Conservation (phyloP, 64 coral and sea anemone species). For the Actinia equina region DNA sequence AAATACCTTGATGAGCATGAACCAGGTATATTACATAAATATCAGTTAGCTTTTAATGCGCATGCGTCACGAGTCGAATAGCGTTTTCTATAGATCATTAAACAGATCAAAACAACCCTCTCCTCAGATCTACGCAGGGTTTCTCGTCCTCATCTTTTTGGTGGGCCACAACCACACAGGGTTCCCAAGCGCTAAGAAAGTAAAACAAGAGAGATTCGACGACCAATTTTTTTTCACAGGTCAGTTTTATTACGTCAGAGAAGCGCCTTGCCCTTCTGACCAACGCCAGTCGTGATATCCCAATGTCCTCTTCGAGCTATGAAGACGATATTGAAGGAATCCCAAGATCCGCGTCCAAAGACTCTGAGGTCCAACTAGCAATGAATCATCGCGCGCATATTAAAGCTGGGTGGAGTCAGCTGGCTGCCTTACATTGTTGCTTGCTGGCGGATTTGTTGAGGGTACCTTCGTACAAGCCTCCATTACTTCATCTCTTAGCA, state of each 20-base stretch:
- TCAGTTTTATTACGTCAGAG: constrained; percentile 80
- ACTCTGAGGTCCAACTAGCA: constrained; percentile 55
- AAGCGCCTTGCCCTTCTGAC: constrained; percentile 77
- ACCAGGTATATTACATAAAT: constrained; percentile 28
- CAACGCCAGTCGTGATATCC: constrained; percentile 34
- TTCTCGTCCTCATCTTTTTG: too few species aligned
- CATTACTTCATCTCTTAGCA: constrained; percentile 88
- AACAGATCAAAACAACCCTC: too few species aligned
- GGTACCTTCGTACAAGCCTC: constrained; percentile 75
- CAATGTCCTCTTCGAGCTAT: constrained; percentile 62
- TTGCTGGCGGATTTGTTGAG: constrained; percentile 80
- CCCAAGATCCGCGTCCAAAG: constrained; percentile 2
- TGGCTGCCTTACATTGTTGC: constrained; percentile 96
- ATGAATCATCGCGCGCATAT: constrained; percentile 96
- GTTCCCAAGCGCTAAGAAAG: too few species aligned
- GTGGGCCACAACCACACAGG: too few species aligned
- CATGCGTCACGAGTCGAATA: background rate
- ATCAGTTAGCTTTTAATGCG: background rate
- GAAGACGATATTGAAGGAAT: constrained; percentile 40
- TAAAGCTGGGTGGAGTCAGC: constrained; percentile 98
- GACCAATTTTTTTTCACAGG: background rate
- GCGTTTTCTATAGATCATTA: too few species aligned
- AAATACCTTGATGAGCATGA: constrained; percentile 98
- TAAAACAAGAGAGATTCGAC: too few species aligned
- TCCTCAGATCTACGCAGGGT: too few species aligned